Base-by-base conservation (phyloP, 2,113 vertebrate species). In the Gobius niger region DNA sequence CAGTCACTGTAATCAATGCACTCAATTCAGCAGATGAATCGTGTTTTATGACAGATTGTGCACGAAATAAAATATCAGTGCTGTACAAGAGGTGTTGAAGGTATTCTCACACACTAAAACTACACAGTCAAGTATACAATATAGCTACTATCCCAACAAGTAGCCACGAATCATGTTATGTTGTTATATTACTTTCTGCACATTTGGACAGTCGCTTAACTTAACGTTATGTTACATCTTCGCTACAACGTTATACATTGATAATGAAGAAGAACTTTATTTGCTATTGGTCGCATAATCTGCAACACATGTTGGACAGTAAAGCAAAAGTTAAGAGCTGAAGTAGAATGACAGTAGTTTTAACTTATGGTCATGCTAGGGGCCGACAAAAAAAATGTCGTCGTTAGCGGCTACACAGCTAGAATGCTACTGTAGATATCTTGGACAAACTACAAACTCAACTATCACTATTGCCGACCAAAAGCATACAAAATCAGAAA, bases 321-420 rank as follows among this genome's bases (percentile, higher is more conserved):
- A 34, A 34, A 34, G 24, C 24, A 34, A 34, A 34, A 34, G 24
- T 34, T 34, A 34, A 34, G 24, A 2, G 24, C 5, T 34, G 3
- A 34, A 2, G 24, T 34, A 34, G 24, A 34, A 34, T 34, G 24
- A 34, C 24, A 34, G 24, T 34, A 34, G 24, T 34, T 34, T 34
- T 34, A 34, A 34, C 10, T 42, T 15, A 60, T 42, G 8, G 14
- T 59, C 13, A 42, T 41, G 8, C 40, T 9, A n/a, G 1, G 24
- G 24, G 24, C 24, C 24, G 24, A 41, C 24, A 65, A 68, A 49
- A 52, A 56, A 59, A 64, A 24, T 47, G 49, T 52, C 14, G 47
- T 47, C 18, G 76, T 68, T 81, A 86, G 82, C 76, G 65, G 67
- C 72, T 63, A 62, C 63, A 74, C 6, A 59, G 54, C 50, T 75